Evolutionary conservation across 2,797 vertebrate species (phyloP).

Genomic region (Gadopsis marmoratus): DNA sequence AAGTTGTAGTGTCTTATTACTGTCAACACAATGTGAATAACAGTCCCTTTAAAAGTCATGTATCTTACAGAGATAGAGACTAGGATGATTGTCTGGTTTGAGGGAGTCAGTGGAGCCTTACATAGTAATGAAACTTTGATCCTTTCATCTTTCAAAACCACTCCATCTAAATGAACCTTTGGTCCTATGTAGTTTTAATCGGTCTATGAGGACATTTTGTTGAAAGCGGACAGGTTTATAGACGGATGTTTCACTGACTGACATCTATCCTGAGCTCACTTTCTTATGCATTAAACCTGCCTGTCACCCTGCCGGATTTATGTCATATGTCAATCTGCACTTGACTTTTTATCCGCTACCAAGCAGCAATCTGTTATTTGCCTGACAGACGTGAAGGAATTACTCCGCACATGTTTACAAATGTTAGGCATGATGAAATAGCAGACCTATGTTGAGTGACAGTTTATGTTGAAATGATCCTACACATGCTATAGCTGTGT

Average conservation of each 20-base stretch:
- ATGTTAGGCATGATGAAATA: not conserved
- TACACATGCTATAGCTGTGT: not conserved
- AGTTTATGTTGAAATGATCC: not conserved
- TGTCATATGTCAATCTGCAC: not conserved
- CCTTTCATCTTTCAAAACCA: slow-evolving; percentile 14
- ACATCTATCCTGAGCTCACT: not conserved
- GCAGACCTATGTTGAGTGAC: not conserved
- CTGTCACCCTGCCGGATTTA: not conserved
- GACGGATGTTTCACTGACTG: not conserved
- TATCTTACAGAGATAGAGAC: not conserved
- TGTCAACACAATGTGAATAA: not conserved
- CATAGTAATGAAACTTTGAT: not conserved
- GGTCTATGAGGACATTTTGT: not conserved
- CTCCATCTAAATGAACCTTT: not conserved
- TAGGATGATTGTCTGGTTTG: not conserved
- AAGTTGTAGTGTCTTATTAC: not conserved
- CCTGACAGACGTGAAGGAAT: not conserved
- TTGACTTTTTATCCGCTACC: not conserved
- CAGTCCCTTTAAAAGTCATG: not conserved
- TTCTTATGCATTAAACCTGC: not conserved
- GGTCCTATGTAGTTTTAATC: not conserved
- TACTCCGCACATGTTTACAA: not conserved
- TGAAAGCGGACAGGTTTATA: not conserved
- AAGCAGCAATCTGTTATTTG: not conserved
- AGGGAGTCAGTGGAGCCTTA: not conserved